Percentiles rank a stretch among this genome's conserved stretches.
These are phyloP conservation scores for Andrena minutula DNA, from an alignment of 2,888 invertebrate species.

Conservation along the genomic window DNA sequence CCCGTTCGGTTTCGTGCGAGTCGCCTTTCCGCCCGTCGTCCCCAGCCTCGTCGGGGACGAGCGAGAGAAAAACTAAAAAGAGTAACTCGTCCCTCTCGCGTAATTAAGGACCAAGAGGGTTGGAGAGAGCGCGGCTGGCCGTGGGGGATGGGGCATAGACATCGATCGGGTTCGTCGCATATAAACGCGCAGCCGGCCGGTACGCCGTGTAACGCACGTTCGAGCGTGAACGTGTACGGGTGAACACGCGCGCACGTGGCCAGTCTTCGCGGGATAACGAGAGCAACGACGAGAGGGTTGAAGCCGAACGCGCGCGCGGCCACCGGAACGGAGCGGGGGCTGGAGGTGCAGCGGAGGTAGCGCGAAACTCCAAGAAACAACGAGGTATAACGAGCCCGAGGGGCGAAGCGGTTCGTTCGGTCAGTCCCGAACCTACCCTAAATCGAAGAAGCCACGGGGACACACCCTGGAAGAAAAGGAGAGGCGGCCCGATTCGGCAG, in stretches of 20 bases:
- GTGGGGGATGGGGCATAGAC: conserved; percentile 65
- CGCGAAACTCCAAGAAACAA: neutral
- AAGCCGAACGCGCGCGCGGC: neutral
- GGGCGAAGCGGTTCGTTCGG: conserved; percentile 43
- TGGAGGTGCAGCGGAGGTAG: neutral
- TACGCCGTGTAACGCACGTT: conserved; percentile 41
- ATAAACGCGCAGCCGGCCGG: conserved; percentile 54
- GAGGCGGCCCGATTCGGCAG: conserved; percentile 68
- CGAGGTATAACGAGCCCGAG: neutral
- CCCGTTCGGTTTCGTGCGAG: conserved; percentile 12
- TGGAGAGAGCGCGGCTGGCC: conserved; percentile 42
- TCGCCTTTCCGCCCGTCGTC: neutral
- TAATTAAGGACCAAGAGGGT: conserved; percentile 80
- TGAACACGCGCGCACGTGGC: conserved; percentile 61
- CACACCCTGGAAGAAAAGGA: conserved; percentile 81
- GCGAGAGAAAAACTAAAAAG: conserved; percentile 56
- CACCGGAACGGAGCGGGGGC: neutral
- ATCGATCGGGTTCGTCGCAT: conserved; percentile 79
- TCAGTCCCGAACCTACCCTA: conserved; percentile 79
- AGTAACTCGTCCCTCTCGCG: conserved; percentile 73
- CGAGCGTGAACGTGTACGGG: conserved; percentile 51
- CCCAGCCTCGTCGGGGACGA: neutral
- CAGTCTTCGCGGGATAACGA: conserved; percentile 61
- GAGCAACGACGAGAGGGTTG: conserved; percentile 49
- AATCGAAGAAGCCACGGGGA: conserved; percentile 81